Evolutionary conservation across 2,888 invertebrate species (phyloP), one percentile per base, ranked within the genome.

Genomic region (Pomacea canaliculata): DNA sequence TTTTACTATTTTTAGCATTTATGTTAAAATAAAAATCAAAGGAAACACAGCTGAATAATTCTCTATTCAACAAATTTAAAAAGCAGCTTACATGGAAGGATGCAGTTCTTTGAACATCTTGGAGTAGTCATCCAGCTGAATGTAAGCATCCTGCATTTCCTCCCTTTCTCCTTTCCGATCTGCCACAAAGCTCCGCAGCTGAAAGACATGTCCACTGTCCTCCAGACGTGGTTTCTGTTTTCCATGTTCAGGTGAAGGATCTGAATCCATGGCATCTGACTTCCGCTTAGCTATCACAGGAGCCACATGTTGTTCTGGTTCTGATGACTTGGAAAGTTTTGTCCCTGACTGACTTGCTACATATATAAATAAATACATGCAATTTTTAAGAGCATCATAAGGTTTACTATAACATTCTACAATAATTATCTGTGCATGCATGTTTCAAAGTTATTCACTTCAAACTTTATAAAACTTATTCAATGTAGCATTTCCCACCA

Each of bases 91-190:
- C 90, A 90, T 83, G 60, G 89, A 86, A 9, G 86, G 83, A 79
- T 90, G 85, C 8, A 88, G 81, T 68, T 85, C 76, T 51, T 81
- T 77, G 27, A 90, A 82, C 27, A 85, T 77, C 37, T 83, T 76
- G 10, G 85, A 84, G 78, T 88, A 90, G 78, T 90, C 87, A 76
- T 91, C 87, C n/a, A 90, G 77, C 16, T 91, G 81, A 18, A 91
- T 80, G 84, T 92, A 91, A 10, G 90, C 89, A 85, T 92, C 92
- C 80, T 92, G 92, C 92, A 92, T 92, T 63, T 92, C 92, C 56
- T 91, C 92, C 72, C 92, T 85, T 83, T 92, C 92, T 19, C 92
- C 92, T 84, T 91, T 89, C 75, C 88, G 84, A 79, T 89, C 88
- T 3, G 87, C 85, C 27, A 84, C 79, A 78, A 83, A 90, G 59